Evolutionary conservation across 92 coral and sea anemone genomes (phyloP), one percentile per base, ranked within the genome.

Genomic region (Paragorgia papillata): DNA sequence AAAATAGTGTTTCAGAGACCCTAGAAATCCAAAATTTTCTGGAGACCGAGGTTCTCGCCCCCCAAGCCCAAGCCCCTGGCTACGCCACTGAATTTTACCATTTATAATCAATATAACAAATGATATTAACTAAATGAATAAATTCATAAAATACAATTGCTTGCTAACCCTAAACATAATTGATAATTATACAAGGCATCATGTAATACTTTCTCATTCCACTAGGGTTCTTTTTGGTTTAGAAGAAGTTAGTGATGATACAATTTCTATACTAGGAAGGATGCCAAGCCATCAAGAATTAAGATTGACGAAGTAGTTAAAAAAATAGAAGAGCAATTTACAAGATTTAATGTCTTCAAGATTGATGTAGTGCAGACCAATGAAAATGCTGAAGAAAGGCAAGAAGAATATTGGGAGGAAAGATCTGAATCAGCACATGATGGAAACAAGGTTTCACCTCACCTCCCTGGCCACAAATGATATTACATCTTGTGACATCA

Each of bases 261-360:
- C 37, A 2, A 63, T 63, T 18, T 63, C 70, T n/a, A n/a, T 1
- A 63, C 70, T 10, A 63, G 70, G 41, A 63, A 63, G 35, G 70
- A 63, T 30, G 69, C 69, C 17, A 37, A 62, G 33, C 69, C 20
- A 62, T 62, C 69, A 35, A 39, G 56, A 66, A 66, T n/a, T 1
- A 15, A 19, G 20, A 21, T 39, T 43, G 56, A 20, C n/a, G 33
- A 66, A 21, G 18, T 34, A 44, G 33, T 40, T 43, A 27, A 35
- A 66, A 43, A 66, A 7, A 8, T 66, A 28, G 18, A 66, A 48
- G 33, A 66, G 54, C 55, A 35, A 35, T 27, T 66, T 48, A 21
- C 19, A 20, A 66, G 74, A 40, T 66, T 66, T 37, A 24, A 66
- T 66, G 74, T 66, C 24, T 66, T 66, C 20, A 60, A 60, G 40